These are phyloP conservation scores for Microchirus variegatus DNA, from an alignment of 2,797 vertebrate species.

Conservation along the genomic window DNA sequence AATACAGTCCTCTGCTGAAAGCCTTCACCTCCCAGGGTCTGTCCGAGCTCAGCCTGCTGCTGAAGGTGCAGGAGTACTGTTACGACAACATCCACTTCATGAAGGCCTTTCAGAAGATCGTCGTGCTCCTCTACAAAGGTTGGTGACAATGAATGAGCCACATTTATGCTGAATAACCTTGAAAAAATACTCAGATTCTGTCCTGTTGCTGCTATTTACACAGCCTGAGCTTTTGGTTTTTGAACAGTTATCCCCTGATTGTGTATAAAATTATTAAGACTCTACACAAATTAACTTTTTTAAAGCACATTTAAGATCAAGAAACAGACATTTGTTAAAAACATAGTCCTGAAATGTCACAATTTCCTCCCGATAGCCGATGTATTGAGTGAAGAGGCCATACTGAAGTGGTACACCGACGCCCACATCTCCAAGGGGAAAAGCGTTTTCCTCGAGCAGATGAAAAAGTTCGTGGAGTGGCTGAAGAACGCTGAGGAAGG, in stretches of 20 bases:
- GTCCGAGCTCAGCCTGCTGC: conserved; percentile 93
- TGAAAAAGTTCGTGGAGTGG: conserved; percentile 99
- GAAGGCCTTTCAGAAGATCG: conserved; percentile 99
- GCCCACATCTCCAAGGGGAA: conserved; percentile 92
- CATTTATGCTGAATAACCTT: not conserved
- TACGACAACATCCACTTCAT: conserved; percentile 99
- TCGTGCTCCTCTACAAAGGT: conserved; percentile 99
- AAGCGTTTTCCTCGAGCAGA: conserved; percentile 96
- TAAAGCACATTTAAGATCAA: too few relatives aligned
- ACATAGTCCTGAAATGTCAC: too few relatives aligned
- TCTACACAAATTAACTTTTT: too few relatives aligned
- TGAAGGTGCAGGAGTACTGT: conserved; percentile 98
- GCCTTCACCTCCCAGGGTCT: conserved; percentile 95
- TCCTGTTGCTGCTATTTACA: too few relatives aligned
- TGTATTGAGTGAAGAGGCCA: conserved; percentile 95
- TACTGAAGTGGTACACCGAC: conserved; percentile 96
- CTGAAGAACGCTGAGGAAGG: conserved; percentile 98
- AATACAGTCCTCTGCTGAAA: conserved; percentile 97
- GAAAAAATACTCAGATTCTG: too few relatives aligned
- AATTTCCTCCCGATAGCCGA: conserved; percentile 82
- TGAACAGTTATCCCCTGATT: too few relatives aligned
- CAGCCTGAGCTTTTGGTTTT: too few relatives aligned
- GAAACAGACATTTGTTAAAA: too few relatives aligned
- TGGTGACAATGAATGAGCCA: conserved; percentile 6
- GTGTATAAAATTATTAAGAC: too few relatives aligned